A percentile compares a stretch with the other conserved stretches of the same genome.
Evolutionary conservation across 2,888 invertebrate genomes (phyloP).

Genomic region (Stenotaenia linearis): DNA sequence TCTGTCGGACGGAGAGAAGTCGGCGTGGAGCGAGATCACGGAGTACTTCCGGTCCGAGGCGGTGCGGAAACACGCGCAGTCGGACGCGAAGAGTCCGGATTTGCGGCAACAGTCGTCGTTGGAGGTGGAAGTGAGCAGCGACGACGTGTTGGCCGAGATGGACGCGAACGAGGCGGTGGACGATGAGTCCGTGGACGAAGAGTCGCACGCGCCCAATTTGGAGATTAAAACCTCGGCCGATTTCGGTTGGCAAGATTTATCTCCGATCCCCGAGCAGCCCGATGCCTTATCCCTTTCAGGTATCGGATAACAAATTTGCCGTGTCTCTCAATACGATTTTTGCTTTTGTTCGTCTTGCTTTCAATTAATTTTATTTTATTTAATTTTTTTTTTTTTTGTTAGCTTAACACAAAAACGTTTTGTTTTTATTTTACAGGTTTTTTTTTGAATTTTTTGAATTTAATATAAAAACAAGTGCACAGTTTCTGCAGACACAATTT

Average conservation of each 20-base stretch:
- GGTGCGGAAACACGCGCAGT: slow-evolving; percentile 14
- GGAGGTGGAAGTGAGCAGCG: slow-evolving; percentile 40
- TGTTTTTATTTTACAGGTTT: neutral
- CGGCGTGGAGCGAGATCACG: slow-evolving; percentile 31
- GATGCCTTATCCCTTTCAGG: slow-evolving; percentile 22
- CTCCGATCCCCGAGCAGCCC: slow-evolving; percentile 15
- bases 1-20: neutral
- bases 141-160: neutral
- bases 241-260: neutral
- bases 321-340: neutral
- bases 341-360: neutral
- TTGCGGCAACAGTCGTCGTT: slow-evolving; percentile 40
- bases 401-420: neutral
- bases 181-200: neutral
- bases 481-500: slow-evolving; percentile 30
- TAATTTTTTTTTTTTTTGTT: neutral
- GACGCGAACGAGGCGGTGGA: neutral
- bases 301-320: slow-evolving; percentile 18
- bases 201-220: neutral
- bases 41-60: slow-evolving; percentile 30
- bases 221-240: neutral
- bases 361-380: neutral
- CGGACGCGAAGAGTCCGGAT: neutral
- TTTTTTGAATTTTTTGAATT: neutral
- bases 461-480: neutral